Percentiles rank a stretch among this genome's conserved stretches.
Conservation (phyloP, 2,888 invertebrate species). For the Drosophila quinaria region DNA sequence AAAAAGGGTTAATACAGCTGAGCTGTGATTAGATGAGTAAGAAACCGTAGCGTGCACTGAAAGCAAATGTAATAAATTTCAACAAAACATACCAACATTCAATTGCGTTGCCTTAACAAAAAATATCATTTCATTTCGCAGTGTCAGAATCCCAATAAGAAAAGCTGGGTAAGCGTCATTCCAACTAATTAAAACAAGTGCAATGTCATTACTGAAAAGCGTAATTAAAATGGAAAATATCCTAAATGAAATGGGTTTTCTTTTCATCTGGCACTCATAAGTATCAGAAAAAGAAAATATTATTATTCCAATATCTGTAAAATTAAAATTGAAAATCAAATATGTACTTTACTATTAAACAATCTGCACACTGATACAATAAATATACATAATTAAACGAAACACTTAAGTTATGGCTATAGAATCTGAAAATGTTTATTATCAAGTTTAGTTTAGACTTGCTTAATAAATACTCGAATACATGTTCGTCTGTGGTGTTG, state of each 20-base stretch:
- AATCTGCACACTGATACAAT: neutral
- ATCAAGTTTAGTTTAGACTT: neutral
- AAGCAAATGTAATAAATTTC: constrained; percentile 49
- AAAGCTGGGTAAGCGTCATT: too few species aligned
- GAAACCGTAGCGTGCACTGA: constrained; percentile 39
- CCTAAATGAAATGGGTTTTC: too few species aligned
- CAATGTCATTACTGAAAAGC: too few species aligned
- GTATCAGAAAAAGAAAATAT: neutral
- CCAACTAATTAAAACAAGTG: too few species aligned
- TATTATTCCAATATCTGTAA: neutral
- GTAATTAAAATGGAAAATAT: too few species aligned
- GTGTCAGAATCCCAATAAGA: neutral
- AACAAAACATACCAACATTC: neutral
- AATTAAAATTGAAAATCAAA: neutral
- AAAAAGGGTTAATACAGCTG: constrained; percentile 53
- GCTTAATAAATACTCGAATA: neutral
- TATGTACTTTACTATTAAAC: too few species aligned
- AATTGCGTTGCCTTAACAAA: constrained; percentile 13
- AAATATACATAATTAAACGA: neutral
- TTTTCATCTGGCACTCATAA: too few species aligned
- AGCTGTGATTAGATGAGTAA: constrained; percentile 49
- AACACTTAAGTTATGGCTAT: neutral
- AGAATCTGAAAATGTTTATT: neutral
- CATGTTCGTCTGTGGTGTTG: neutral
- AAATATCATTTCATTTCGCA: constrained; percentile 7